These are phyloP conservation scores for Aelia acuminata DNA, from an alignment of 2,888 invertebrate genomes.

Conservation along the genomic window DNA sequence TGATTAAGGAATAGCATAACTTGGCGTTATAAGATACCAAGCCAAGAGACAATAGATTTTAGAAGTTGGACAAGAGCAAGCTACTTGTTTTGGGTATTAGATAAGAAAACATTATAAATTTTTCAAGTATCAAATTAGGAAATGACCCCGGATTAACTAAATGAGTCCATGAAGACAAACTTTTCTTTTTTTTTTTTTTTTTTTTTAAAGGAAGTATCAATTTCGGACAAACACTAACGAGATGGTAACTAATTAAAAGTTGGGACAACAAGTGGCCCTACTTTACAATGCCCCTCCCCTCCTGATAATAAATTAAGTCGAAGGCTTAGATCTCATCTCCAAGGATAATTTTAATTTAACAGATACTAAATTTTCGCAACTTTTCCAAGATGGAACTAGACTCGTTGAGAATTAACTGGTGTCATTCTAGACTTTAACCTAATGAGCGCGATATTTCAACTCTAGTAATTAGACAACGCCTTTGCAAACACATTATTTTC, in stretches of 20 bases:
- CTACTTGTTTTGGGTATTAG: too few relatives aligned
- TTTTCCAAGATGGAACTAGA: slow-evolving; percentile 11
- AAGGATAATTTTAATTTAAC: slow-evolving; percentile 22
- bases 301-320: not conserved
- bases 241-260: slow-evolving; percentile 35
- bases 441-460: slow-evolving; percentile 26
- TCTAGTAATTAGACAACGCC: not conserved
- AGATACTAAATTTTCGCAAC: not conserved
- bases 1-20: too few relatives aligned
- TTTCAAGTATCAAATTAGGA: not conserved
- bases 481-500: not conserved
- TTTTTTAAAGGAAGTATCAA: not conserved
- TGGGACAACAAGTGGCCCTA: not conserved
- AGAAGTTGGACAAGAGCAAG: too few relatives aligned
- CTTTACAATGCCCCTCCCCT: not conserved
- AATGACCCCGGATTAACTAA: not conserved
- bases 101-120: not conserved
- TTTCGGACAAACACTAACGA: not conserved
- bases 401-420: slow-evolving; percentile 19
- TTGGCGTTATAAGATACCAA: too few relatives aligned
- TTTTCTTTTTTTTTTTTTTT: not conserved
- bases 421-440: slow-evolving; percentile 23
- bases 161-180: not conserved
- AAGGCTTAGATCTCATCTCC: not conserved
- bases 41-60: too few relatives aligned